These are phyloP conservation scores for Melieria crassipennis DNA, from an alignment of 2,888 invertebrate species.

Conservation along the genomic window DNA sequence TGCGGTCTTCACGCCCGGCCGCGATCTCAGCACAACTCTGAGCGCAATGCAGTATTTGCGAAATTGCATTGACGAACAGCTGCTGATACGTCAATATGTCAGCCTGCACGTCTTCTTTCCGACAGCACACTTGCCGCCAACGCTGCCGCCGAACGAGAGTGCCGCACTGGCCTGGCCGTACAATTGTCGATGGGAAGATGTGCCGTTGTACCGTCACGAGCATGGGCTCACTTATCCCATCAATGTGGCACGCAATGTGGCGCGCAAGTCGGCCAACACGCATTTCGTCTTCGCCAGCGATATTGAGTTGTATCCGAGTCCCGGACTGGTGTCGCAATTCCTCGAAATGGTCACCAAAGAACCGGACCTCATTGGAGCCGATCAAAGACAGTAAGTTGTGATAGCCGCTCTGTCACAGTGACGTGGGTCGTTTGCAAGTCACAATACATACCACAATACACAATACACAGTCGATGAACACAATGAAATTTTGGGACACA, in stretches of 20 bases:
- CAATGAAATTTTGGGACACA: too few relatives aligned
- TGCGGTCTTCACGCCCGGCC: constrained; percentile 71
- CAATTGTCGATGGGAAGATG: background rate
- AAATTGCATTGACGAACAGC: constrained; percentile 64
- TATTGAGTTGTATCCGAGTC: constrained; percentile 86
- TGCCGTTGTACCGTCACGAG: constrained; percentile 68
- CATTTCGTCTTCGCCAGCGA: constrained; percentile 83
- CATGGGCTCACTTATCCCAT: constrained; percentile 84
- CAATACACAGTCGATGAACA: too few relatives aligned
- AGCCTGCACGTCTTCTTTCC: constrained; percentile 73
- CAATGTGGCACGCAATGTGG: constrained; percentile 85
- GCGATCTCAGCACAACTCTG: constrained; percentile 69
- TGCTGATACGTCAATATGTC: constrained; percentile 63
- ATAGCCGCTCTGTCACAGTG: too few relatives aligned
- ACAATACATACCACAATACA: too few relatives aligned
- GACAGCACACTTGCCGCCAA: constrained; percentile 68
- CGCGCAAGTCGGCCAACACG: constrained; percentile 79
- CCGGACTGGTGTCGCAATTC: constrained; percentile 78
- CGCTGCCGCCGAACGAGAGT: constrained; percentile 29
- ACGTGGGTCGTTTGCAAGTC: too few relatives aligned
- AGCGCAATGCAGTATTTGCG: constrained; percentile 69
- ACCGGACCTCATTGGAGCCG: too few relatives aligned
- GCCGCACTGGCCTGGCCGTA: background rate
- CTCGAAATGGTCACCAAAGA: constrained; percentile 76
- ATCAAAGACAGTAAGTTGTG: too few relatives aligned